These are phyloP conservation scores for Alouatta palliata DNA, from an alignment of 2,113 vertebrate genomes.

Conservation along the genomic window DNA sequence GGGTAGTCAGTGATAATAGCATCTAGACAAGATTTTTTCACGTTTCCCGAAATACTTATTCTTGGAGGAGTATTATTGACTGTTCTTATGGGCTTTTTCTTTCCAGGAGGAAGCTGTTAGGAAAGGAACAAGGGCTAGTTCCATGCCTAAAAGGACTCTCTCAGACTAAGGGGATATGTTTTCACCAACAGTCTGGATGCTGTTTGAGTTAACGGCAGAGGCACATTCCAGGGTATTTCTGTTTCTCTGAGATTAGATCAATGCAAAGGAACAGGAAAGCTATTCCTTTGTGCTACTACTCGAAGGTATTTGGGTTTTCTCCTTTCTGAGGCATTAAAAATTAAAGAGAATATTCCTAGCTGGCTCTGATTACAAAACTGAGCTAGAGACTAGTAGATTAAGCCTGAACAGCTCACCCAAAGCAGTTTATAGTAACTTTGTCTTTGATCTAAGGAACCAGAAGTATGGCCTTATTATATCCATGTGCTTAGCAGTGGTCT, in stretches of 20 bases:
- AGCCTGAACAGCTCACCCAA: slow-evolving; percentile 4
- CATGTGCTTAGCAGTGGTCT: background rate
- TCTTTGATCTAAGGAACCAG: slow-evolving; percentile 6
- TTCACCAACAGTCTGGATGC: background rate
- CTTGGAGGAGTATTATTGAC: background rate
- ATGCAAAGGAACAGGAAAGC: background rate
- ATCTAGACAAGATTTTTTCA: background rate
- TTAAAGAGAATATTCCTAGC: slow-evolving; percentile 4
- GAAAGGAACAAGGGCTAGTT: background rate
- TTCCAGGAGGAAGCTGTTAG: background rate
- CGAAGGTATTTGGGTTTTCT: background rate
- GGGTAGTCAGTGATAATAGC: background rate
- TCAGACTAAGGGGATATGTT: background rate
- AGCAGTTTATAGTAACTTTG: slow-evolving; percentile 46
- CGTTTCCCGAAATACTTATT: slow-evolving; percentile 29
- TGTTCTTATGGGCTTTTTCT: background rate
- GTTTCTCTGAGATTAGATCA: slow-evolving; percentile 22
- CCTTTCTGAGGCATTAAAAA: slow-evolving; percentile 31
- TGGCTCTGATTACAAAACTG: slow-evolving; percentile 6
- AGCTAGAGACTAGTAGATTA: slow-evolving; percentile 18
- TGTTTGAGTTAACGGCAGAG: slow-evolving; percentile 41
- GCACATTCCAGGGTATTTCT: slow-evolving; percentile 7
- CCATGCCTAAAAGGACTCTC: background rate
- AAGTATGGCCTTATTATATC: slow-evolving; percentile 4
- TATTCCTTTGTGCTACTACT: slow-evolving; percentile 35